Evolutionary conservation across 1,140 invertebrate genomes (phyloP).

Genomic region (Eumaeus atala): DNA sequence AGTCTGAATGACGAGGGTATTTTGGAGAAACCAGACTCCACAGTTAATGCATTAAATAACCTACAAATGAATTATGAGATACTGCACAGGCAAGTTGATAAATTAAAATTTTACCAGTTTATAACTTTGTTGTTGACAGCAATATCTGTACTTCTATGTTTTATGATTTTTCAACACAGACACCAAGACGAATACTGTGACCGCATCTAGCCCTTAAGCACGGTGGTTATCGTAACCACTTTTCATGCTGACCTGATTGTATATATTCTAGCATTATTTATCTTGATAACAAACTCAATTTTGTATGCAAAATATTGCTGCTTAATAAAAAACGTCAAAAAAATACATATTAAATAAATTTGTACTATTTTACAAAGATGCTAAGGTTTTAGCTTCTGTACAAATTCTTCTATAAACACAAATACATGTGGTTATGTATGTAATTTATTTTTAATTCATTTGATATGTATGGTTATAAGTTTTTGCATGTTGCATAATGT

Average conservation of each 20-base stretch:
- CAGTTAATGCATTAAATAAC: slow-evolving; percentile 42
- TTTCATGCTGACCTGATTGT: slow-evolving; percentile 24
- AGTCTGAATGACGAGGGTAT: slow-evolving; percentile 34
- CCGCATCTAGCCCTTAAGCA: slow-evolving; percentile 44
- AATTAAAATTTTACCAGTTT: slow-evolving; percentile 45
- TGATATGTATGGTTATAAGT: too few relatives aligned
- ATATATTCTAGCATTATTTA: slow-evolving; percentile 26
- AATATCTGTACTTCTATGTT: slow-evolving; percentile 40
- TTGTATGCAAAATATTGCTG: slow-evolving; percentile 40
- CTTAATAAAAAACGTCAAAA: slow-evolving; percentile 27
- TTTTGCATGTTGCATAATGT: too few relatives aligned
- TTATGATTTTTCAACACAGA: slow-evolving; percentile 42
- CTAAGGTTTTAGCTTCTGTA: too few relatives aligned
- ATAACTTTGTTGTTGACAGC: slow-evolving; percentile 41
- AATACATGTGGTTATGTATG: too few relatives aligned
- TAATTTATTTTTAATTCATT: too few relatives aligned
- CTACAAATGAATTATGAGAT: slow-evolving; percentile 49
- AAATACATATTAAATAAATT: slow-evolving; percentile 19
- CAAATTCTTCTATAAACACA: too few relatives aligned
- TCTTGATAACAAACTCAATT: slow-evolving; percentile 32
- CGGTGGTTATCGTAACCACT: slow-evolving; percentile 43
- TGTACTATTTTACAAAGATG: background rate
- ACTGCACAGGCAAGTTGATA: slow-evolving; percentile 41
- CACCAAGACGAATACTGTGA: slow-evolving; percentile 44
- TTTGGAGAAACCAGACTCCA: slow-evolving; percentile 40